A percentile compares a stretch with the other conserved stretches of the same genome.
These are phyloP conservation scores for Wasmannia auropunctata DNA, from an alignment of 1,140 invertebrate species.

Conservation along the genomic window DNA sequence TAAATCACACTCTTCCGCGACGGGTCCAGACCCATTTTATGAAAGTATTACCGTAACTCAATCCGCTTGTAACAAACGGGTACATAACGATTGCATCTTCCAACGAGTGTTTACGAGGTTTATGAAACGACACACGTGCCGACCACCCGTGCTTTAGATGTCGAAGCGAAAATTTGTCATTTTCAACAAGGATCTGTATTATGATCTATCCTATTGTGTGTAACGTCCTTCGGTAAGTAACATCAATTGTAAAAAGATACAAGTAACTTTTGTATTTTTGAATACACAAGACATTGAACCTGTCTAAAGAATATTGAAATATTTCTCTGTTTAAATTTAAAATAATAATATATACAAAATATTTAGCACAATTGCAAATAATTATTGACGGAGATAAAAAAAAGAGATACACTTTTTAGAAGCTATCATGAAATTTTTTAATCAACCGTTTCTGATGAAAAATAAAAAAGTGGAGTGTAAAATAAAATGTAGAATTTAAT, in stretches of 20 bases:
- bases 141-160: conserved; percentile 15
- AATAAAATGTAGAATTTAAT: not conserved
- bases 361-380: not conserved
- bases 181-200: not conserved
- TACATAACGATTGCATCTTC: conserved; percentile 39
- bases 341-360: not conserved
- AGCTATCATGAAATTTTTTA: not conserved
- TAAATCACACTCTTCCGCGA: conserved; percentile 61
- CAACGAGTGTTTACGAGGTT: conserved; percentile 25
- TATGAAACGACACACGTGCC: conserved; percentile 17
- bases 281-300: not conserved
- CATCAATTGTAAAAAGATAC: not conserved
- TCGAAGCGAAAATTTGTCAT: not conserved
- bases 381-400: not conserved
- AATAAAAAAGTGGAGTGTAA: too few species aligned
- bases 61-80: conserved; percentile 19
- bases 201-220: not conserved
- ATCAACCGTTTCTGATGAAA: not conserved
- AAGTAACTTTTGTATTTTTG: not conserved
- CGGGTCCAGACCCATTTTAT: not conserved
- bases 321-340: not conserved
- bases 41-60: conserved; percentile 62
- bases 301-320: not conserved
- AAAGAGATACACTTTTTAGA: not conserved
- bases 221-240: not conserved